Evolutionary conservation across 2,113 vertebrate species (phyloP), one percentile per base, ranked within the genome.

Genomic region (Columba janthina): DNA sequence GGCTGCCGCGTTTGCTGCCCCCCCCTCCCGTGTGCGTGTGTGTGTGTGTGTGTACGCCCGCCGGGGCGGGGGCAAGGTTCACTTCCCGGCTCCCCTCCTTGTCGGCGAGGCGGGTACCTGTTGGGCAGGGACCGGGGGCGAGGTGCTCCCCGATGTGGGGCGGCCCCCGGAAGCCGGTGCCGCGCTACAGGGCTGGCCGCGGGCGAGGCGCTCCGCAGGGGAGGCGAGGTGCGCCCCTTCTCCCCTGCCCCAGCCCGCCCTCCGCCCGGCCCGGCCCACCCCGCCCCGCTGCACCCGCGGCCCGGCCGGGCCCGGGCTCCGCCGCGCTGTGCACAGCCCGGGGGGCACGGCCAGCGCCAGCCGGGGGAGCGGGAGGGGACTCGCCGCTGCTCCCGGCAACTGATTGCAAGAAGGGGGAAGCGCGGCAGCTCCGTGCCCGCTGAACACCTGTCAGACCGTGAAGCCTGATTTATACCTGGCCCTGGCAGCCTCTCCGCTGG

Each of bases 401-500:
- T 81, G 94, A 83, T 73, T 83, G 83, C 67, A 12, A 46, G 53
- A 28, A 42, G 32, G 80, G 82, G 77, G 36, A 94, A 89, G 85
- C 86, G 80, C 71, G 71, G 90, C 80, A 83, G 91, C 76, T 80
- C 56, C 21, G 69, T 64, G 46, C 64, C 73, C 50, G 50, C 66
- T 44, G 60, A 93, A 82, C 88, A 95, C 92, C 91, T 97, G 85
- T 90, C 91, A 94, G 44, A 86, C 84, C 65, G 90, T 51, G 74
- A 91, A 96, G 95, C 71, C 54, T 78, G 88, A 24, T 94, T 95
- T 91, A 88, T 77, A 78, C 64, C 60, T 89, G 97, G 97, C 97
- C 94, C 97, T 95, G 95, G 94, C 96, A 97, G 92, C 76, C 78
- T 92, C 94, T 85, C 83, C 85, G 51, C 60, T 77, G 93, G 69